A percentile compares a stretch with the other conserved stretches of the same genome.
Evolutionary conservation across 2,888 invertebrate species (phyloP).

Genomic region (Cremastinae sp.): DNA sequence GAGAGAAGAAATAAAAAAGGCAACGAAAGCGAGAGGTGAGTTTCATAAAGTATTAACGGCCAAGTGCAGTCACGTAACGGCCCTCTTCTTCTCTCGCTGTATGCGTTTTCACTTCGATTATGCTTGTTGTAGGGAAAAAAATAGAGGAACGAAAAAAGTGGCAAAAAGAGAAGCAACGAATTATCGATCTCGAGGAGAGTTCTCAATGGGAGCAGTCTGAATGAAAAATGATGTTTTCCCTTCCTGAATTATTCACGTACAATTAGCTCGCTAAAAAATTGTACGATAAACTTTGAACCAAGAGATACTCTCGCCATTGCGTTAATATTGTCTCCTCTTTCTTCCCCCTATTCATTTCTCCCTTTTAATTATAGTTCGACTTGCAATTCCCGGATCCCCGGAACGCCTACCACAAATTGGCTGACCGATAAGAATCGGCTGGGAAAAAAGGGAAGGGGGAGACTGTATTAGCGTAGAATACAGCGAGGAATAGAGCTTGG

Average conservation of each 20-base stretch:
- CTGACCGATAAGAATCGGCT: conserved; percentile 32
- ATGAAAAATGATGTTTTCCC: too few species aligned
- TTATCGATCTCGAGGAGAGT: neutral
- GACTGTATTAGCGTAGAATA: conserved; percentile 22
- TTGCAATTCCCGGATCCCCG: neutral
- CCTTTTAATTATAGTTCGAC: neutral
- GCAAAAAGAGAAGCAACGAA: neutral
- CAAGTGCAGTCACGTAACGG: conserved; percentile 33
- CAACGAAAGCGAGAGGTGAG: conserved; percentile 23
- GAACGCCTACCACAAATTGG: conserved; percentile 14
- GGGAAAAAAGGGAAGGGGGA: conserved; percentile 4
- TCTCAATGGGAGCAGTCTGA: neutral
- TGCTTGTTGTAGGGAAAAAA: conserved; percentile 16
- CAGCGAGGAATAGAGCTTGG: neutral
- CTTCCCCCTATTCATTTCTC: neutral
- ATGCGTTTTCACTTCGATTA: conserved; percentile 34
- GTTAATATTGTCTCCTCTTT: neutral
- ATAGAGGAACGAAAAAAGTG: neutral
- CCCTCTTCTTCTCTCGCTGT: conserved; percentile 7
- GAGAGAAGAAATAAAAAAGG: conserved; percentile 12
- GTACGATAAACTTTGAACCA: neutral
- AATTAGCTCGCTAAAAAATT: neutral
- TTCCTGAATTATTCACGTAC: neutral
- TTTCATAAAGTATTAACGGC: conserved; percentile 43
- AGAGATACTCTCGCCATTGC: neutral